A percentile compares a stretch with the other conserved stretches of the same genome.
Conservation (phyloP, 2,113 vertebrate genomes). For the Alouatta palliata region DNA sequence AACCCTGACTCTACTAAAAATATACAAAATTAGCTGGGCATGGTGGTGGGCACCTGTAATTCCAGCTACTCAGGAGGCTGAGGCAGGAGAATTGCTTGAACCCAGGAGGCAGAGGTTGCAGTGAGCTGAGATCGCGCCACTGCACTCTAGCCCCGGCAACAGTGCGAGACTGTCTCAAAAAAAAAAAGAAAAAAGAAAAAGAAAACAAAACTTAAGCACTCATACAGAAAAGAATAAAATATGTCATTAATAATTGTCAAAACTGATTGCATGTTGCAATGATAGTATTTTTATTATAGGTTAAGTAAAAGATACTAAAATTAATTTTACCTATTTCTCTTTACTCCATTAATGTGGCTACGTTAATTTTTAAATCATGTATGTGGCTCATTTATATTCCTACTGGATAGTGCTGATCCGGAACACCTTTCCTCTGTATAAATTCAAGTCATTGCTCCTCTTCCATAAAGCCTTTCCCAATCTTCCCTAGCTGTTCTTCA, state of each 20-base stretch:
- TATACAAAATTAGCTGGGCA: too few relatives aligned
- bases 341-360: not conserved
- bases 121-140: too few relatives aligned
- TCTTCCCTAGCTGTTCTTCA: not conserved
- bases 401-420: not conserved
- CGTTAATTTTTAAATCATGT: constrained; percentile 1
- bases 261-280: not conserved
- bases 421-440: not conserved
- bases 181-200: too few relatives aligned
- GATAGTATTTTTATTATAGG: not conserved
- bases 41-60: too few relatives aligned
- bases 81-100: too few relatives aligned
- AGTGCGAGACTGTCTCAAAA: too few relatives aligned
- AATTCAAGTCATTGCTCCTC: constrained; percentile 20
- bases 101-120: too few relatives aligned
- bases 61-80: too few relatives aligned
- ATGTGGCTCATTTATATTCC: constrained; percentile 2
- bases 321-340: not conserved
- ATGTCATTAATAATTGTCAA: not conserved
- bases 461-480: not conserved
- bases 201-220: too few relatives aligned
- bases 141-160: too few relatives aligned
- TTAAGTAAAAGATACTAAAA: constrained; percentile 14
- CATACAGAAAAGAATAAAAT: too few relatives aligned
- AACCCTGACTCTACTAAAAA: not conserved